Base-by-base conservation (phyloP, 2,797 vertebrate genomes). In the Zenarchopterus dispar region DNA sequence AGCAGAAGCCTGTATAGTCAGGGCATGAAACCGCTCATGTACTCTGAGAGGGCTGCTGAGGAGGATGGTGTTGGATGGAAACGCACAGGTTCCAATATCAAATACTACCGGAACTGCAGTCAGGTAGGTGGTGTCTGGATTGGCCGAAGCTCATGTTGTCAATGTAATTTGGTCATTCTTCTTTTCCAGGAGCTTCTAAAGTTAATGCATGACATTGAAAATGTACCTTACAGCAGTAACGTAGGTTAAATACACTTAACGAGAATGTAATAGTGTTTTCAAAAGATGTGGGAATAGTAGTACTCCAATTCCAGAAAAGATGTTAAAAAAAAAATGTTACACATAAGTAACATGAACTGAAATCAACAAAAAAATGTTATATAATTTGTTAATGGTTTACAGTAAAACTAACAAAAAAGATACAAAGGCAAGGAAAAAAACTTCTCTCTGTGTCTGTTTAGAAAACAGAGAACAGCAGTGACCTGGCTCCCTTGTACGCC, bases 1-100 rank as follows among this genome's bases (percentile, higher is more conserved):
- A 78, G 92, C 65, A 95, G 91, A 83, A 97, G 97, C 70, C 93
- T 99, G 48, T 98, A 98, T 0, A 73, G 88, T 2, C 17, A 78
- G n/a, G 97, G 97, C 3, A 90, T 97, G 95, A 93, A 61, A 59
- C 97, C 96, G 0, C 93, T 99, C 23, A 73, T 99, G 36, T 99
- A 99, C 77, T 99, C 97, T 0, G 92, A 97, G 64, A 74, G 56
- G 19, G 93, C 94, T 0, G 95, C 95, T 3, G 19, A 24, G 24
- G 84, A 84, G 41, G 46, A 4, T 1, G 85, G 85, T 1, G 49
- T 94, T 4, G 96, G 97, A 51, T 99, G 97, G 97, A 84, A 85
- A 44, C 90, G 92, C 4, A 68, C 82, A 0, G 96, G 97, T 16
- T 79, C 67, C 0, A 73, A 96, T 7, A 82, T 99, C 72, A 70